Evolutionary conservation across 1,140 invertebrate species (phyloP).

Genomic region (Pinna nobilis): DNA sequence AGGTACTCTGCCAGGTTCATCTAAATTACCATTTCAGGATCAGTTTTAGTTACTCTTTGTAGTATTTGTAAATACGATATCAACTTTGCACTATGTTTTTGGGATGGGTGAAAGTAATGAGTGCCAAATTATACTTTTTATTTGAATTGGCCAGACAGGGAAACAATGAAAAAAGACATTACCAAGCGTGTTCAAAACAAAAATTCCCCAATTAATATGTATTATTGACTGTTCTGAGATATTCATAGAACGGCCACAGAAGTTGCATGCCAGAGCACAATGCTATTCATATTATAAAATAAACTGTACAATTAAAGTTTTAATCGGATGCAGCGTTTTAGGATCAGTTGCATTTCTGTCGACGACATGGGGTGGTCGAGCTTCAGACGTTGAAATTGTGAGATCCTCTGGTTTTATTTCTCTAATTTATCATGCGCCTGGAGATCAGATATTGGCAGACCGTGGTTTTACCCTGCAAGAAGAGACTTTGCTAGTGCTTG

Average conservation of each 20-base stretch:
- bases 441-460: constrained; percentile 47
- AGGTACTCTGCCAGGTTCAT: no score
- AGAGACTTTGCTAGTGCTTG: constrained; percentile 41
- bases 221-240: no score
- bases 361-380: constrained; percentile 46
- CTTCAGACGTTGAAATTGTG: constrained; percentile 42
- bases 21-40: no score
- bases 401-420: constrained; percentile 27
- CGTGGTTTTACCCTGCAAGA: constrained; percentile 42
- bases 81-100: constrained; percentile 29
- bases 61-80: constrained; percentile 23
- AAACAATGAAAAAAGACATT: constrained; percentile 24
- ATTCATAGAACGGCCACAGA: constrained; percentile 46
- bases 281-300: constrained; percentile 42
- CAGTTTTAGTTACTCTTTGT: constrained; percentile 33
- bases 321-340: constrained; percentile 38
- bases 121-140: constrained; percentile 35
- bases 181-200: constrained; percentile 45
- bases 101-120: constrained; percentile 38
- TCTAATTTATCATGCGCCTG: constrained; percentile 18
- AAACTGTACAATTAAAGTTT: constrained; percentile 47
- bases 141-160: constrained; percentile 32
- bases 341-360: constrained; percentile 45
- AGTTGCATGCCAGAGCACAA: constrained; percentile 25
- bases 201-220: no score